phyloP scores from a whole-genome alignment of 2,888 invertebrate species.

The Phalera bucephala region DNA sequence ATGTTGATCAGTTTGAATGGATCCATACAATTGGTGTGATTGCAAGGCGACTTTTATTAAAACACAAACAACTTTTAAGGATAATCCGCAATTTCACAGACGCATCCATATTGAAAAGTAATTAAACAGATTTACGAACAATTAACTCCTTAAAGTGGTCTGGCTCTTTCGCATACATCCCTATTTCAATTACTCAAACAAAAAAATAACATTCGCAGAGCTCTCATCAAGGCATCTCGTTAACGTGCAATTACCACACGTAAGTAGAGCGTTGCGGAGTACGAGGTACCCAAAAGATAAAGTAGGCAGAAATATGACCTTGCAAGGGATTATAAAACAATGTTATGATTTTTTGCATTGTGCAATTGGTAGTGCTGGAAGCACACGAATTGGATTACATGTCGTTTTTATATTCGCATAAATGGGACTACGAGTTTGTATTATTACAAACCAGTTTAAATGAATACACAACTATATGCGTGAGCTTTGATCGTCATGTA shows the following conservation, averaged over 20 bases:
- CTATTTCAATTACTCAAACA: constrained; percentile 16
- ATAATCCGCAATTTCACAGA: too few relatives aligned
- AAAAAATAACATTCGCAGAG: constrained; percentile 30
- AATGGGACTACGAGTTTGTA: too few relatives aligned
- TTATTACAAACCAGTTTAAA: too few relatives aligned
- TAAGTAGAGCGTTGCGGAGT: constrained; percentile 57
- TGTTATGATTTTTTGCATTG: constrained; percentile 32
- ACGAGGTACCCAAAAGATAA: constrained; percentile 44
- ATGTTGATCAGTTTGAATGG: too few relatives aligned
- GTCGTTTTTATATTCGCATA: too few relatives aligned
- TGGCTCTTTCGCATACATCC: constrained; percentile 4
- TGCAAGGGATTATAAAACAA: constrained; percentile 42
- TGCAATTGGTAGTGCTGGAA: too few relatives aligned
- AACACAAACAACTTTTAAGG: too few relatives aligned
- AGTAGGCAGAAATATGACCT: constrained; percentile 41
- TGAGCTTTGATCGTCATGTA: too few relatives aligned
- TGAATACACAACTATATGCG: too few relatives aligned
- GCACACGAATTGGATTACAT: too few relatives aligned
- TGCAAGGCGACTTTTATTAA: too few relatives aligned
- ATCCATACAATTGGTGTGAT: too few relatives aligned
- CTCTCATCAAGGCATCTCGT: constrained; percentile 37
- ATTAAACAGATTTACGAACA: constrained; percentile 5
- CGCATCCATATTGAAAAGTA: background rate
- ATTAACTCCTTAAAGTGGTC: constrained; percentile 6
- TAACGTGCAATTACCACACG: constrained; percentile 39